A percentile compares a stretch with the other conserved stretches of the same genome.
phyloP scores from a whole-genome alignment of 2,797 vertebrate species.

The Acipenser transmontanus region DNA sequence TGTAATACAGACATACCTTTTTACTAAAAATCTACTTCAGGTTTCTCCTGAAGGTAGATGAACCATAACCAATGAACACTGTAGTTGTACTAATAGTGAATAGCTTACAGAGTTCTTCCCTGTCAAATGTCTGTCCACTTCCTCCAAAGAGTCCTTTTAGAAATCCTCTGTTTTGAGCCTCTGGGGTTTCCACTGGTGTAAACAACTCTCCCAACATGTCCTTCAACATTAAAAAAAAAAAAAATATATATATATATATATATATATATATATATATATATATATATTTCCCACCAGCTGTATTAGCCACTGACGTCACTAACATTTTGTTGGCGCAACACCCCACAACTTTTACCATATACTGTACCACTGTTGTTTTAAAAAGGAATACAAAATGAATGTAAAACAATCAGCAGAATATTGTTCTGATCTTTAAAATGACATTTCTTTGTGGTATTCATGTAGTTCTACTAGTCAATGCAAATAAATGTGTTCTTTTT shows the following conservation, averaged over 20 bases:
- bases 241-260: not conserved
- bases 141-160: constrained; percentile 95
- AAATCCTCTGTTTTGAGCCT: constrained; percentile 93
- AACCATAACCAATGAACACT: not conserved
- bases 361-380: too few species aligned
- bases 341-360: too few species aligned
- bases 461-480: too few species aligned
- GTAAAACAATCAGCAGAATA: too few species aligned
- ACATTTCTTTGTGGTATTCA: too few species aligned
- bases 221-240: constrained; percentile 49
- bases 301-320: too few species aligned
- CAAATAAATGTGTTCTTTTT: too few species aligned
- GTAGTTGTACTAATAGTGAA: not conserved
- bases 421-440: too few species aligned
- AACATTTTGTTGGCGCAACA: too few species aligned
- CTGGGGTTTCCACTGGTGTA: constrained; percentile 88
- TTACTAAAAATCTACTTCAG: too few species aligned
- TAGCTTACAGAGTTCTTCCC: constrained; percentile 93
- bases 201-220: constrained; percentile 97
- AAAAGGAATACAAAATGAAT: too few species aligned
- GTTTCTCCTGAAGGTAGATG: too few species aligned
- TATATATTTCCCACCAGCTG: not conserved
- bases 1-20: not conserved
- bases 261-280: not conserved
- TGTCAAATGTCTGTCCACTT: constrained; percentile 87